These are phyloP conservation scores for Antheraea assamensis DNA, from an alignment of 2,888 invertebrate genomes.

Conservation along the genomic window DNA sequence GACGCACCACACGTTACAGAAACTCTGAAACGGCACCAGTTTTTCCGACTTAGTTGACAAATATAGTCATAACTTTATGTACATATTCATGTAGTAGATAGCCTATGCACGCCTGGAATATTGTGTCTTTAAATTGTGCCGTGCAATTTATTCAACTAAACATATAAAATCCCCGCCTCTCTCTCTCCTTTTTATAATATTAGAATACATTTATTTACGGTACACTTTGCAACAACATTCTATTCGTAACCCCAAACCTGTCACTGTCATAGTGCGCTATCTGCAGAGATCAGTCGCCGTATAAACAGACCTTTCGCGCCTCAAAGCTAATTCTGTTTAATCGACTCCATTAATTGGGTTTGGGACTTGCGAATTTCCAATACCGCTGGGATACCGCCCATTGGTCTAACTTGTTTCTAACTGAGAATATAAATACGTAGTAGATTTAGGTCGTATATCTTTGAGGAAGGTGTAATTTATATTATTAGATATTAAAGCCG, in stretches of 20 bases:
- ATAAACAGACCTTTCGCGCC: conserved; percentile 54
- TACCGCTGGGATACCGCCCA: conserved; percentile 45
- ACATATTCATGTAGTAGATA: too few relatives aligned
- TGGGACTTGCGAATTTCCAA: conserved; percentile 68
- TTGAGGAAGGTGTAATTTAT: conserved; percentile 1
- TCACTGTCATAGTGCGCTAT: conserved; percentile 19
- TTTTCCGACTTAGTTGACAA: too few relatives aligned
- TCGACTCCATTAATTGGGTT: conserved; percentile 74
- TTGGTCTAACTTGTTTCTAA: conserved; percentile 17
- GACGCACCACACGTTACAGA: too few relatives aligned
- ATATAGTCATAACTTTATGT: too few relatives aligned
- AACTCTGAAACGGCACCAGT: too few relatives aligned
- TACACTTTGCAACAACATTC: too few relatives aligned
- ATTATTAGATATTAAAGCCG: too few relatives aligned
- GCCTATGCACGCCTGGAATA: too few relatives aligned
- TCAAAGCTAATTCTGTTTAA: conserved; percentile 73
- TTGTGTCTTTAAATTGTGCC: too few relatives aligned
- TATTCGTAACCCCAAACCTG: conserved; percentile 20
- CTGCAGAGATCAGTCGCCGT: conserved; percentile 17
- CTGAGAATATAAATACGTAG: conserved; percentile 29
- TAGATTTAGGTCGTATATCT: conserved; percentile 23
- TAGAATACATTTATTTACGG: background rate
- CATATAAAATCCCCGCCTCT: too few relatives aligned
- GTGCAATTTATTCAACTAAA: too few relatives aligned
- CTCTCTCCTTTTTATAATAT: too few relatives aligned